Conservation (phyloP, 2,888 invertebrate genomes). For the Dexiosoma caninum region DNA sequence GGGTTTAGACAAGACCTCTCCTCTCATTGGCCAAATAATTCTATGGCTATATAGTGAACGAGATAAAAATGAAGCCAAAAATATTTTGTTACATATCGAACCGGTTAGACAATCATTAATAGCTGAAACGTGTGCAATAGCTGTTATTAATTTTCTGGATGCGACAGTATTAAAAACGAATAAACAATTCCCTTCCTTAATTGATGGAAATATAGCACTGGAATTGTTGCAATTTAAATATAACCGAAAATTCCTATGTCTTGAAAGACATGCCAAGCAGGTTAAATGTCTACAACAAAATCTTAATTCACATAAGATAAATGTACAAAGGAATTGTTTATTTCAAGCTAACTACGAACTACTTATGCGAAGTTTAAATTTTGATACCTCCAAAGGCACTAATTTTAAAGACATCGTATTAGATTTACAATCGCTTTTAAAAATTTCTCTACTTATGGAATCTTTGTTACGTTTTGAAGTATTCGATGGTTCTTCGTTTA, state of each 20-base stretch:
- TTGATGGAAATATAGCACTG: conserved; percentile 2
- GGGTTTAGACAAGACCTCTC: conserved; percentile 70
- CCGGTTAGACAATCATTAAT: conserved; percentile 68
- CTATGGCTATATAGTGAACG: conserved; percentile 70
- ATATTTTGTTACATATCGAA: conserved; percentile 70
- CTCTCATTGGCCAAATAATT: conserved; percentile 67
- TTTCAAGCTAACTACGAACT: conserved; percentile 73
- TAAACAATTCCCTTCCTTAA: background rate
- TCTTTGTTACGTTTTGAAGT: conserved; percentile 70
- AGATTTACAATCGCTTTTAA: conserved; percentile 69
- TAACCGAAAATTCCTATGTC: conserved; percentile 70
- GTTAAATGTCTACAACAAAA: conserved; percentile 38
- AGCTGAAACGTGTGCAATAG: conserved; percentile 72
- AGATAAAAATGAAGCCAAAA: conserved; percentile 67
- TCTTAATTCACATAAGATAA: background rate
- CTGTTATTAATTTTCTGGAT: conserved; percentile 74
- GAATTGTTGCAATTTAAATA: conserved; percentile 71
- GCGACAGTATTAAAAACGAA: conserved; percentile 35
- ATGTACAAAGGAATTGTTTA: conserved; percentile 69
- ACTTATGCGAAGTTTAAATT: conserved; percentile 72
- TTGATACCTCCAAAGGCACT: conserved; percentile 66
- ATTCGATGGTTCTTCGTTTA: conserved; percentile 66
- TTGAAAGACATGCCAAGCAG: conserved; percentile 65
- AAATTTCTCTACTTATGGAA: conserved; percentile 68
- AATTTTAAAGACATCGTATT: conserved; percentile 64